Conservation (phyloP, 2,888 invertebrate genomes). For the Agrypnus murinus region DNA sequence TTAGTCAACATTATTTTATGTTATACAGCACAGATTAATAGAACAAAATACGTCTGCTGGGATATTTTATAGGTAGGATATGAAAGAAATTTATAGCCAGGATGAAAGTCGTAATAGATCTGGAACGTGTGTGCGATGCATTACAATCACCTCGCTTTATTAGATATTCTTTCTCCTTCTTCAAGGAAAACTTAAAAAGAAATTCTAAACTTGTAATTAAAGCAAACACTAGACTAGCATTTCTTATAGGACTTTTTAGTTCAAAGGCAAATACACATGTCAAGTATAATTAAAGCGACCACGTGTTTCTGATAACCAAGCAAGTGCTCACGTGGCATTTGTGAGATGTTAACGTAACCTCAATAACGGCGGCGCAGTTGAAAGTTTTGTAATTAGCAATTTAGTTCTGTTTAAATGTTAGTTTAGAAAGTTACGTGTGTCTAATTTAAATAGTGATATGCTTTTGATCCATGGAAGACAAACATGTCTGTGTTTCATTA, state of each 20-base stretch:
- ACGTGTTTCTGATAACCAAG: background rate
- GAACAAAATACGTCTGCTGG: background rate
- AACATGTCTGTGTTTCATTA: no score
- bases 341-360: no score
- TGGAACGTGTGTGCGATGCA: background rate
- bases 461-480: no score
- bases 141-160: no score
- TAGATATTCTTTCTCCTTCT: no score
- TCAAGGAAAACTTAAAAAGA: no score
- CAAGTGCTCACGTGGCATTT: no score
- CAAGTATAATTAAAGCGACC: slow-evolving; percentile 4
- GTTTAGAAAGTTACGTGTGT: no score
- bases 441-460: no score
- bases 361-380: no score
- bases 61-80: slow-evolving; percentile 1
- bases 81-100: background rate
- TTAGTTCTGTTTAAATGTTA: no score
- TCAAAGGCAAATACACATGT: background rate
- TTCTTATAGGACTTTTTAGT: background rate
- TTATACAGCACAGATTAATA: background rate
- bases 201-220: slow-evolving; percentile 5
- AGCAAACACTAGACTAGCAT: slow-evolving; percentile 3
- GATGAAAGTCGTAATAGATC: background rate
- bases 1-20: slow-evolving; percentile 1
- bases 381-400: no score